Evolutionary conservation across 2,113 vertebrate genomes (phyloP).

Genomic region (Erinaceus europaeus): DNA sequence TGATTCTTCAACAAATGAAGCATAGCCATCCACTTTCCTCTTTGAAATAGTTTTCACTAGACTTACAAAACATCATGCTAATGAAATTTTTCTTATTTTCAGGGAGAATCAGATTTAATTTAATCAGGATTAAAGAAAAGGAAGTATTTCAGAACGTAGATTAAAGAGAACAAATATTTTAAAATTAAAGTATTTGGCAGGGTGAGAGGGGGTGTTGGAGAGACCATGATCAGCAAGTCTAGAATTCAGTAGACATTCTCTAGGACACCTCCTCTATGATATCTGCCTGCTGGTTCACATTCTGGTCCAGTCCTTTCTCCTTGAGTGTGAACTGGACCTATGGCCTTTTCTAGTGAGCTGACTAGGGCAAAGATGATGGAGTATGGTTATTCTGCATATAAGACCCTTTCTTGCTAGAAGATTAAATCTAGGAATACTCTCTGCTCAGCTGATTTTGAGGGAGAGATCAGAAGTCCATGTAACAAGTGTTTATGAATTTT

Average conservation of each 20-base stretch:
- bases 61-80: neutral
- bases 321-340: neutral
- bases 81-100: neutral
- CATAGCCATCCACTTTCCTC: neutral
- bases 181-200: neutral
- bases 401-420: neutral
- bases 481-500: neutral
- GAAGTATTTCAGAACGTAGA: neutral
- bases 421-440: neutral
- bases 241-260: neutral
- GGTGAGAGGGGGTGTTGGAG: neutral
- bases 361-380: neutral
- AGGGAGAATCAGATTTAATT: neutral
- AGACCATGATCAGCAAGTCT: neutral
- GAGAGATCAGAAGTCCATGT: neutral
- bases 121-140: neutral
- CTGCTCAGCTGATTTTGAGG: neutral
- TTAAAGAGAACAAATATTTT: neutral
- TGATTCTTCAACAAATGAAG: neutral
- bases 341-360: neutral
- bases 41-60: neutral
- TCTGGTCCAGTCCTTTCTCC: neutral
- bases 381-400: neutral
- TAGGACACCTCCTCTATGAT: neutral
- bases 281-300: neutral